Conservation (phyloP, 1,140 invertebrate genomes). For the Sycophila sp. region DNA sequence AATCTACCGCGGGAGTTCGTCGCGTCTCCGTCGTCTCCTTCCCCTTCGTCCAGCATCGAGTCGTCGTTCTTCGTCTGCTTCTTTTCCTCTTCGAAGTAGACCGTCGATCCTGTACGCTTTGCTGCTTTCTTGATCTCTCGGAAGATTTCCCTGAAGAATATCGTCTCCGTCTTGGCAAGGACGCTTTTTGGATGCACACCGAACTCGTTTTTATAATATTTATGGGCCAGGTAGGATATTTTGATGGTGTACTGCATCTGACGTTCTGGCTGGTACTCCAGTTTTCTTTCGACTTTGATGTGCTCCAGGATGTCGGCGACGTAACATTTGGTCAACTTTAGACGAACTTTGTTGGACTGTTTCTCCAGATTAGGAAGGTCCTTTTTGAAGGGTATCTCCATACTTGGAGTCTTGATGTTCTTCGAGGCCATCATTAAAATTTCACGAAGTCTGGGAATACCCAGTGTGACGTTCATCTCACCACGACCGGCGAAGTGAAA, state of each 20-base stretch:
- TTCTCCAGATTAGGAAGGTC: constrained; percentile 68
- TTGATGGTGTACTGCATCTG: constrained; percentile 69
- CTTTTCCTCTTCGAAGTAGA: constrained; percentile 59
- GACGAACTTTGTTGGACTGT: constrained; percentile 72
- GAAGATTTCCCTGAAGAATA: constrained; percentile 75
- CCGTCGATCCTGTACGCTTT: constrained; percentile 56
- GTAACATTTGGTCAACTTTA: constrained; percentile 78
- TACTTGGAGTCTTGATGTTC: constrained; percentile 93
- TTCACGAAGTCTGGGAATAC: constrained; percentile 95
- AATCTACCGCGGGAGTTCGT: constrained; percentile 34
- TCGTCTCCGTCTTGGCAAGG: constrained; percentile 74
- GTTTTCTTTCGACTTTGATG: constrained; percentile 73
- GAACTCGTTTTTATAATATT: constrained; percentile 78
- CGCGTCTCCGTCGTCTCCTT: constrained; percentile 49
- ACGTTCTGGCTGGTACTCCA: constrained; percentile 69
- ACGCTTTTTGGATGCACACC: constrained; percentile 76
- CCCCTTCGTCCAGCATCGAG: constrained; percentile 53
- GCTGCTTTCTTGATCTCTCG: constrained; percentile 65
- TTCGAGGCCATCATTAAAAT: constrained; percentile 95
- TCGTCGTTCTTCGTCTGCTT: constrained; percentile 63
- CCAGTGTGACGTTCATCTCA: constrained; percentile 99
- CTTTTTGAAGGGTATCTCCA: constrained; percentile 87
- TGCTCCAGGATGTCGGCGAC: constrained; percentile 82
- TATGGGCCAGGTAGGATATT: constrained; percentile 79
- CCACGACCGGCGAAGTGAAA: constrained; percentile 99